Evolutionary conservation across 2,113 vertebrate species (phyloP).

Genomic region (Conger conger): DNA sequence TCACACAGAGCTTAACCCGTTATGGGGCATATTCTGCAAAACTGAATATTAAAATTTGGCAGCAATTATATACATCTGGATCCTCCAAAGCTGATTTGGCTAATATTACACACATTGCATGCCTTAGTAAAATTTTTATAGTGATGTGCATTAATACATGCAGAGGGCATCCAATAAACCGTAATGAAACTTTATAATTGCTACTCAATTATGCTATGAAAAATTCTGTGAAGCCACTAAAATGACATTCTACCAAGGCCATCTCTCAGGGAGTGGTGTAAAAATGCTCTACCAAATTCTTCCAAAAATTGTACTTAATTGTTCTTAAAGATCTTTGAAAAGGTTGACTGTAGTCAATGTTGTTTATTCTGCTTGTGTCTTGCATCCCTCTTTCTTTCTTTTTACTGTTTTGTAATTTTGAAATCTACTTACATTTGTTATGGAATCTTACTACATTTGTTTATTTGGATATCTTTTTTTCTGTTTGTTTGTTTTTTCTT

Average conservation of each 20-base stretch:
- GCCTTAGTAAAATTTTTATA: conserved; percentile 53
- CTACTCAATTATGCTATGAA: conserved; percentile 33
- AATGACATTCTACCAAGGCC: conserved; percentile 43
- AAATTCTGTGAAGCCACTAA: conserved; percentile 40
- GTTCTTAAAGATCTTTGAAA: too few species aligned
- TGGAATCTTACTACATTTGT: too few species aligned
- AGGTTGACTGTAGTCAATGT: too few species aligned
- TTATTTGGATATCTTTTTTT: too few species aligned
- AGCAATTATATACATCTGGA: neutral
- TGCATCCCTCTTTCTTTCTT: too few species aligned
- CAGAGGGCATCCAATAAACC: conserved; percentile 66
- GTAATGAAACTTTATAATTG: conserved; percentile 66
- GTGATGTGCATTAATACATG: conserved; percentile 61
- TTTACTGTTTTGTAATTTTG: too few species aligned
- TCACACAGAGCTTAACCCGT: neutral
- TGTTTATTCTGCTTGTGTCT: too few species aligned
- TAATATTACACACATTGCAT: neutral
- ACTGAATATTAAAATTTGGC: neutral
- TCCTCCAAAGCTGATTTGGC: neutral
- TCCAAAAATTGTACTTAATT: too few species aligned
- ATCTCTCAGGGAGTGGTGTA: too few species aligned
- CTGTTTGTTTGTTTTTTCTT: too few species aligned
- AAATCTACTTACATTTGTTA: too few species aligned
- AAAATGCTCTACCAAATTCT: too few species aligned
- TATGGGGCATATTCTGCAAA: neutral